phyloP scores from a whole-genome alignment of 1,140 invertebrate species.

The Zaprionus camerounensis region DNA sequence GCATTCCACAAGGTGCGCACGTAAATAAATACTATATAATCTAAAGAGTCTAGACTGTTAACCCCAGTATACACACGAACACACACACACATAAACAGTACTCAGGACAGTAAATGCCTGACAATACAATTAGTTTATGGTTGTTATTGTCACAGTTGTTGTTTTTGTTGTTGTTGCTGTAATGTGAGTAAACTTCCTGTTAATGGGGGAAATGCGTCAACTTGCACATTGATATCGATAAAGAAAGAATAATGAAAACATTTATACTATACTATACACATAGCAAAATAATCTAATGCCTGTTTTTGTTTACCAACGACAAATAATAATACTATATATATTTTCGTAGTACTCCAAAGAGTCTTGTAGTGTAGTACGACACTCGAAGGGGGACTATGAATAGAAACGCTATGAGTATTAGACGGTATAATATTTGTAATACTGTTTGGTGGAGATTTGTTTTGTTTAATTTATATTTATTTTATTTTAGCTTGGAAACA shows the following conservation, averaged over 20 bases:
- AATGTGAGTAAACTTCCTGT: constrained; percentile 39
- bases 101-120: background rate
- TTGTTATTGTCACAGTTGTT: background rate
- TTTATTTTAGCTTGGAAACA: no score
- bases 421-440: no score
- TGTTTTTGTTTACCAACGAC: constrained; percentile 42
- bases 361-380: background rate
- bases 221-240: constrained; percentile 40
- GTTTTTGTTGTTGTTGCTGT: background rate
- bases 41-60: constrained; percentile 18
- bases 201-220: constrained; percentile 22
- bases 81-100: no score
- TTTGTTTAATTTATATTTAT: no score
- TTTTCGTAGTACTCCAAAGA: constrained; percentile 18
- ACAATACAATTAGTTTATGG: constrained; percentile 2
- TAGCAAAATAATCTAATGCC: constrained; percentile 23
- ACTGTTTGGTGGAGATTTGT: no score
- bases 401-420: no score
- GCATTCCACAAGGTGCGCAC: constrained; percentile 8
- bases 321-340: constrained; percentile 21
- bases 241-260: constrained; percentile 37
- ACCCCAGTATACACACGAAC: constrained; percentile 1
- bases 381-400: no score
- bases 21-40: background rate
- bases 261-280: constrained; percentile 10